These are phyloP conservation scores for Pristionchus exspectatus DNA, from an alignment of 2,888 invertebrate genomes.

Conservation along the genomic window DNA sequence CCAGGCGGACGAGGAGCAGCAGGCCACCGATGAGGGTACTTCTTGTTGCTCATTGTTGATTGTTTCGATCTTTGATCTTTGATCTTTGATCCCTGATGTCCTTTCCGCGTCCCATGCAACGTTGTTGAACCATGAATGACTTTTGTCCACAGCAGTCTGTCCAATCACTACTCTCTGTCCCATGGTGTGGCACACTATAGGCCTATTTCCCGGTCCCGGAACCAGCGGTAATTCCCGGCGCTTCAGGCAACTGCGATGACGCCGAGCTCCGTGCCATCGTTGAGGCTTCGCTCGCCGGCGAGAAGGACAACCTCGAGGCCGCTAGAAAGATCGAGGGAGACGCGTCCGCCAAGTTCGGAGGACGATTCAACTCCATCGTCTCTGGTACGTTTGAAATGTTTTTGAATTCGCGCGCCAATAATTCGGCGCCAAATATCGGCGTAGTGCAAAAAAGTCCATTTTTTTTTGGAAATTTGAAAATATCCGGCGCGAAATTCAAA, in stretches of 20 bases:
- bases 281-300: conserved; percentile 59
- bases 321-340: conserved; percentile 75
- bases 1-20: conserved; percentile 60
- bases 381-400: conserved; percentile 59
- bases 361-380: conserved; percentile 78
- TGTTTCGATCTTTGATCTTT: conserved; percentile 11
- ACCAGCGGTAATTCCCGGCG: background rate
- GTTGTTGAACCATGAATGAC: background rate
- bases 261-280: conserved; percentile 71
- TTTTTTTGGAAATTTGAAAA: background rate
- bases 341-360: conserved; percentile 76
- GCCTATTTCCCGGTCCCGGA: background rate
- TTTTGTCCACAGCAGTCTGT: background rate
- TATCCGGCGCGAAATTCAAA: background rate
- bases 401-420: conserved; percentile 20
- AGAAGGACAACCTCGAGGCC: conserved; percentile 77
- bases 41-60: background rate
- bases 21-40: conserved; percentile 64
- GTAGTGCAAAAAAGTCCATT: background rate
- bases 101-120: background rate
- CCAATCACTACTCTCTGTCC: background rate
- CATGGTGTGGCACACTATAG: background rate
- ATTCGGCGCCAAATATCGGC: background rate
- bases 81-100: background rate
- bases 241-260: conserved; percentile 73